Evolutionary conservation across 1,140 invertebrate genomes (phyloP), one percentile per base, ranked within the genome.

Genomic region (Drosophila mojavensis): DNA sequence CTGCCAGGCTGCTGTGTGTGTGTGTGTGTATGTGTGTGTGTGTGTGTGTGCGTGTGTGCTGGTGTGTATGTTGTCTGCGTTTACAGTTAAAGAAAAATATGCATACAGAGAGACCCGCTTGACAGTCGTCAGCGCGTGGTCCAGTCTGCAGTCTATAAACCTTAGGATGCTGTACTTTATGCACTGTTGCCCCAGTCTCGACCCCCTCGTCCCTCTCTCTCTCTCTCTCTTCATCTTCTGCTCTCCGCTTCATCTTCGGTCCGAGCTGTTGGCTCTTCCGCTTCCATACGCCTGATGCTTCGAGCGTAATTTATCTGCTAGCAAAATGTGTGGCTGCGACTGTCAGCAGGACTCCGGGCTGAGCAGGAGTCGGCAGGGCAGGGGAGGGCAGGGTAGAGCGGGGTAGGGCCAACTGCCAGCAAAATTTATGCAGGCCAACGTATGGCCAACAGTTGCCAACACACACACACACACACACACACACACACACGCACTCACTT

Each of bases 301-400:
- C 72, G 61, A 73, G 83, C 82, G 83, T 86, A 86, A 86, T 86
- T 86, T 86, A 86, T 86, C 83, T 86, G 83, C 76, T 61, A 68
- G 59, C 65, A 56, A 66, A 73, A 55, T 74, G 71, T 74, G 65
- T 55, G 58, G 53, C 71, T 67, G 65, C 43, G 65, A 69, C 71
- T 74, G 71, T 64, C 69, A 76, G 65, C 77, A 50, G 13, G 17
- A 17, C 51, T 4, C 43, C 20, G 45, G 53, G 48, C 11, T n/a
- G 20, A 24, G 20, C 20, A 24, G 20, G 20, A 24, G 20, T 24
- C 20, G 20, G 20, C 20, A 24, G 20, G 3, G 20, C 20, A 2
- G 20, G 3, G 20, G 0, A 24, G 11, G 47, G 28, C 41, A 24
- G 28, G 28, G 28, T 3, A 11, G 43, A 45, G 28, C 4, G 11